Evolutionary conservation across 2,797 vertebrate species (phyloP).

Genomic region (Triplophysa yarkandensis): DNA sequence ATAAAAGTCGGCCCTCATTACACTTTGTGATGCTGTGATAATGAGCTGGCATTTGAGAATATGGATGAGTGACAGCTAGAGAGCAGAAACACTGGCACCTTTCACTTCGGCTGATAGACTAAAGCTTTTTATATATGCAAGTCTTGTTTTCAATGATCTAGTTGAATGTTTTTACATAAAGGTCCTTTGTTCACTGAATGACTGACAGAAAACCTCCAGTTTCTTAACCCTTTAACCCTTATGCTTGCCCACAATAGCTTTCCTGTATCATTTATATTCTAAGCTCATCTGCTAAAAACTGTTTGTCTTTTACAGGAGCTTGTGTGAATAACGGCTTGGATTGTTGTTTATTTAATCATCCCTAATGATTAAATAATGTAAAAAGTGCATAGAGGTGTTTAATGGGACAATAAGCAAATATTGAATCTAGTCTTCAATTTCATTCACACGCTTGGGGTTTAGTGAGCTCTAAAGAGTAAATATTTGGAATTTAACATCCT

Average conservation of each 20-base stretch:
- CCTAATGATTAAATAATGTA: not conserved
- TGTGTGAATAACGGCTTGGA: not conserved
- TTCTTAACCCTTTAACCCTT: conserved; percentile 5
- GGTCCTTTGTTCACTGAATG: conserved; percentile 4
- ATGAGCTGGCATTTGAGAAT: conserved; percentile 43
- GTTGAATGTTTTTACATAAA: conserved; percentile 24
- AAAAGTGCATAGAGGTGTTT: not conserved
- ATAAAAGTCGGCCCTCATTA: conserved; percentile 29
- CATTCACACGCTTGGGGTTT: not conserved
- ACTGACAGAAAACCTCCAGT: conserved; percentile 18
- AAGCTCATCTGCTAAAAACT: not conserved
- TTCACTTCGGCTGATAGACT: conserved; percentile 1
- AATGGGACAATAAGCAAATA: not conserved
- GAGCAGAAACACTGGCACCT: conserved; percentile 4
- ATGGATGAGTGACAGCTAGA: conserved; percentile 38
- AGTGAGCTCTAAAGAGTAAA: no score
- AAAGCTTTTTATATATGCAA: conserved; percentile 27
- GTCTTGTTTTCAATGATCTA: not conserved
- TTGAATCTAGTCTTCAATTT: not conserved
- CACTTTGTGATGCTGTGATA: conserved; percentile 16
- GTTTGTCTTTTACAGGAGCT: not conserved
- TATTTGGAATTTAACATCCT: no score
- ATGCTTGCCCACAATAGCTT: not conserved
- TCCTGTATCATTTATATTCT: not conserved
- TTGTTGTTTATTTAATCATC: not conserved